Evolutionary conservation across 2,888 invertebrate genomes (phyloP).

Genomic region (Trichopria drosophilae): DNA sequence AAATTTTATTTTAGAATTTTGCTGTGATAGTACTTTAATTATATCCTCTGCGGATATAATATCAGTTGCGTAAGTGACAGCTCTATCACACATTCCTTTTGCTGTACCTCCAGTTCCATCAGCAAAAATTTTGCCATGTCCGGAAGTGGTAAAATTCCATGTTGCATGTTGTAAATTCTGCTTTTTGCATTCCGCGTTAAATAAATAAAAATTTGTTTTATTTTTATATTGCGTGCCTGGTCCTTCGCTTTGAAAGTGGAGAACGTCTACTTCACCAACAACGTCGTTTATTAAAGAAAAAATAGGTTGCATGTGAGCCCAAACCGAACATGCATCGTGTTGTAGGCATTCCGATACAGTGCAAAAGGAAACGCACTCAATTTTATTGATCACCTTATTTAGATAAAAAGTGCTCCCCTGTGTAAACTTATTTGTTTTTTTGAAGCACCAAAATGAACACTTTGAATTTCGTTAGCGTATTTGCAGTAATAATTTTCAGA

Average conservation of each 20-base stretch:
- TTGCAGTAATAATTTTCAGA: conserved; percentile 20
- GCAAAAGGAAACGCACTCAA: conserved; percentile 10
- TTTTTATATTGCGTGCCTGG: conserved; percentile 12
- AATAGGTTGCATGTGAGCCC: conserved; percentile 16
- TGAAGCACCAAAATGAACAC: conserved; percentile 21
- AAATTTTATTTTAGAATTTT: conserved; percentile 9
- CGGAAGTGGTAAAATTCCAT: conserved; percentile 15
- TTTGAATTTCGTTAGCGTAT: conserved; percentile 16
- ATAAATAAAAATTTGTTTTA: conserved; percentile 11
- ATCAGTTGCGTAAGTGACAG: conserved; percentile 3
- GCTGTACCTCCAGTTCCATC: conserved; percentile 9
- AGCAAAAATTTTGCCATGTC: conserved; percentile 17
- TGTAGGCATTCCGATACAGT: conserved; percentile 12
- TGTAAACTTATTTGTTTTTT: conserved; percentile 13
- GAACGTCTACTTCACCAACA: conserved; percentile 1
- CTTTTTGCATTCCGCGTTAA: conserved; percentile 6
- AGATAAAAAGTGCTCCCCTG: too few relatives aligned
- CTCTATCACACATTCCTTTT: conserved; percentile 12
- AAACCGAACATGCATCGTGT: conserved; percentile 15
- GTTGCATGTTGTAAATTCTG: conserved; percentile 6
- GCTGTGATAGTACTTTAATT: background rate
- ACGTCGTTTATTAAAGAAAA: conserved; percentile 1
- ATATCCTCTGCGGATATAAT: conserved; percentile 9
- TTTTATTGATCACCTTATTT: too few relatives aligned
- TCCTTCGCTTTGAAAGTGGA: conserved; percentile 18